These are phyloP conservation scores for Stenopsyche tienmushanensis DNA, from an alignment of 1,140 invertebrate genomes.

Conservation along the genomic window DNA sequence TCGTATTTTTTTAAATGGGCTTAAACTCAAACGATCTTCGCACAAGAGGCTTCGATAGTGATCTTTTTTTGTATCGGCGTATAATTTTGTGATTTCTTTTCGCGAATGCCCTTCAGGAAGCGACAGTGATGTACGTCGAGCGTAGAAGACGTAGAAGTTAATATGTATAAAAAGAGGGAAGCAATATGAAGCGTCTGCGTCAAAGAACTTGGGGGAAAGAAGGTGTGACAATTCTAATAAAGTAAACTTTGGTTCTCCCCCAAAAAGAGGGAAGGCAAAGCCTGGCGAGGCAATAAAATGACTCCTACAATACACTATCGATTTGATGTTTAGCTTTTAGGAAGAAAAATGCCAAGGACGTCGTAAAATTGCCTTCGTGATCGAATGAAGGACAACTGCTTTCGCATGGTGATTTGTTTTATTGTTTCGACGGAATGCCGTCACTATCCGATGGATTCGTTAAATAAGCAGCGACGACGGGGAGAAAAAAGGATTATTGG, in stretches of 20 bases:
- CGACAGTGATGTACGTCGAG: not conserved
- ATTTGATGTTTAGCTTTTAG: slow-evolving; percentile 22
- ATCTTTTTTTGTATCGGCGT: too few relatives aligned
- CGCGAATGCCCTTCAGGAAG: not conserved
- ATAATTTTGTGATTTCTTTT: slow-evolving; percentile 10
- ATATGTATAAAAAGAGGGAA: slow-evolving; percentile 9
- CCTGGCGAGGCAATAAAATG: slow-evolving; percentile 29
- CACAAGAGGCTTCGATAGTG: too few relatives aligned
- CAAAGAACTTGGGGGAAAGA: slow-evolving; percentile 22
- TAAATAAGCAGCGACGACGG: too few relatives aligned
- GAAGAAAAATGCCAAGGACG: not conserved
- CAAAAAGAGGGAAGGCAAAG: not conserved
- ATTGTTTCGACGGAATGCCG: too few relatives aligned
- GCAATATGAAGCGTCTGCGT: slow-evolving; percentile 27
- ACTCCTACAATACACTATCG: slow-evolving; percentile 31
- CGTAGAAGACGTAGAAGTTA: not conserved
- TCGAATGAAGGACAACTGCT: too few relatives aligned
- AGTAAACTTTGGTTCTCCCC: slow-evolving; percentile 37
- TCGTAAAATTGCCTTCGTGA: not conserved
- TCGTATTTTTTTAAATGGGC: too few relatives aligned
- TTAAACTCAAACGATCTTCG: too few relatives aligned
- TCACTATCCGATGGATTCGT: too few relatives aligned
- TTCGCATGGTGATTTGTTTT: too few relatives aligned
- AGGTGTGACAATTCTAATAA: slow-evolving; percentile 41
- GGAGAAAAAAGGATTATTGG: too few relatives aligned